Base-by-base conservation (phyloP, 2,888 invertebrate species). In the Andrena dorsata region DNA sequence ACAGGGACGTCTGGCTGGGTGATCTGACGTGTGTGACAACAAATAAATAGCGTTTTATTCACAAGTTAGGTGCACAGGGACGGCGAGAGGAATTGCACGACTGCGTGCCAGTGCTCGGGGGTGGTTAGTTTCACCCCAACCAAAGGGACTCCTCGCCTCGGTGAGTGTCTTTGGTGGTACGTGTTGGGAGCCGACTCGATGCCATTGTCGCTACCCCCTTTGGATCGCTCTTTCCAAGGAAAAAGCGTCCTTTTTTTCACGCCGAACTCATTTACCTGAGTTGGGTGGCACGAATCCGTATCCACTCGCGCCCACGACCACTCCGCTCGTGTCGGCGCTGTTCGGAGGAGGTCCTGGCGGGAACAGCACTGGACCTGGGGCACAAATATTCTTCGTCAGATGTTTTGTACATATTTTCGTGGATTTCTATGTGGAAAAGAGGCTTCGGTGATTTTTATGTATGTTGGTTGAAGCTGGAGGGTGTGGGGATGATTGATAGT, bases 201-300 rank as follows among this genome's bases (percentile, higher is more conserved):
- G 60, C 28, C 64, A 32, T 26, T 51, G 28, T 23, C 49, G 65
- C 53, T 10, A 47, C 32, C 53, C 32, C 23, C 26, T 16, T 41
- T 26, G 16, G 5, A 6, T 41, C 41, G 35, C n/a, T 63, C 7
- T 65, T 74, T 65, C 26, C 30, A 3, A 41, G 41, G 26, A 58
- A 70, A 49, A 60, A 68, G 69, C 81, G 63, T 26, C 35, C 41
- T 7, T 10, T 35, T 35, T 20, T 61, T 26, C 28, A 30, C 68
- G 74, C 74, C 53, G 75, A 77, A 90, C 86, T 94, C 94, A 90
- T 94, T 95, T 96, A 96, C 96, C 96, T 96, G 95, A 94, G 94
- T 95, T 95, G 90, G 97, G 97, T 83, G 97, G 97, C 82, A 97
- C 97, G 94, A 98, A 98, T 88, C 98, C 98, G 93, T 96, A 98